Base-by-base conservation (phyloP, 23 tunicate species). In the Aplidium turbinatum region DNA sequence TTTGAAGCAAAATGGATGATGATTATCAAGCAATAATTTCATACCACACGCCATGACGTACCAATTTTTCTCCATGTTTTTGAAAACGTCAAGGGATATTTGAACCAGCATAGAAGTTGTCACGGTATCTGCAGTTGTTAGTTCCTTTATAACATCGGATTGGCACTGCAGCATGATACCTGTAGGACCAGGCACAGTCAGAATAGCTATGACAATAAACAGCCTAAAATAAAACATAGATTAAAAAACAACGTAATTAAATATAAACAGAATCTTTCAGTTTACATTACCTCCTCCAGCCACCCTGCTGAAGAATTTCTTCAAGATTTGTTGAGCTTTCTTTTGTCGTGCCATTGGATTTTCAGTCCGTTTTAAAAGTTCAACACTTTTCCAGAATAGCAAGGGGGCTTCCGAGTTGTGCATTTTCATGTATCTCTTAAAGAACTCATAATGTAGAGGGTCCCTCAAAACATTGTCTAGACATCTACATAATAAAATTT, bases 21-120 rank as follows among this genome's bases (percentile, higher is more conserved):
- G n/a, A n/a, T n/a, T n/a, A n/a, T n/a, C n/a, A n/a, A n/a, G n/a
- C n/a, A n/a, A n/a, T n/a, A n/a, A n/a, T n/a, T n/a, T n/a, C n/a
- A n/a, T n/a, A n/a, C n/a, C n/a, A n/a, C n/a, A n/a, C n/a, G n/a
- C n/a, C n/a, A n/a, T n/a, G n/a, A 60, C 70, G 31, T 66, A 91
- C 97, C 97, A 91, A 60, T 82, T 84, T 62, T 58, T 84, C 30
- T 91, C 97, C 84, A 91, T 68, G 76, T 91, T 84, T 19, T 58
- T 71, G 35, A 33, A 40, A 1, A 91, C 89, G 42, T 78, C 75
- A 0, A 24, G 51, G 13, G 77, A 52, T 1, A 84, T 86, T 42
- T 84, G 68, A 19, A 58, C 83, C 60, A 91, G 56, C 91, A 91
- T 84, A 2, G 83, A 75, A 7, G 91, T 81, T n/a, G 91, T 91